Conservation (phyloP, 1,140 invertebrate species). For the Tetramorium parvispinum region DNA sequence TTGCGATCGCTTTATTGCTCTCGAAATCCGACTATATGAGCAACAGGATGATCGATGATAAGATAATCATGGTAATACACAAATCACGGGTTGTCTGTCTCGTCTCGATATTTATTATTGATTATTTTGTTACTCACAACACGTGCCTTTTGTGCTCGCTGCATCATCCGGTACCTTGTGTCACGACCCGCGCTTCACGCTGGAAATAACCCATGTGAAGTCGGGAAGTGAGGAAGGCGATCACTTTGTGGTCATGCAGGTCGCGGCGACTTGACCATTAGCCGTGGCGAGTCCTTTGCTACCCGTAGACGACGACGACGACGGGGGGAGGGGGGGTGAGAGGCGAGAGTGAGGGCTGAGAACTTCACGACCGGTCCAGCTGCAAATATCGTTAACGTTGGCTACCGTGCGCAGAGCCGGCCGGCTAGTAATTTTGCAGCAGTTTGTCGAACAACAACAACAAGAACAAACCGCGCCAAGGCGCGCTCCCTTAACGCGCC, state of each 20-base stretch:
- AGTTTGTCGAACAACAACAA: conserved; percentile 81
- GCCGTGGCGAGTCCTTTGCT: conserved; percentile 77
- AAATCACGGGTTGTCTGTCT: neutral
- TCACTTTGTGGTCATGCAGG: conserved; percentile 81
- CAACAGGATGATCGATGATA: neutral
- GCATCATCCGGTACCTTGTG: neutral
- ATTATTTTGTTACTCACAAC: conserved; percentile 20
- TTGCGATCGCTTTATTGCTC: conserved; percentile 39
- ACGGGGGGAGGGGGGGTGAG: conserved; percentile 16
- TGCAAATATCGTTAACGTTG: conserved; percentile 83
- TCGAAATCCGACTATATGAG: no score
- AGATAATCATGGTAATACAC: neutral
- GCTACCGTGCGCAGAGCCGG: conserved; percentile 64
- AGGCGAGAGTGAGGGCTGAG: conserved; percentile 68
- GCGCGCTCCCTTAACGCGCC: conserved; percentile 60
- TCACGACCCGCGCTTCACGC: neutral
- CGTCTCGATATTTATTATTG: neutral
- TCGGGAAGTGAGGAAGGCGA: conserved; percentile 77
- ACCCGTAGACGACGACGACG: conserved; percentile 43
- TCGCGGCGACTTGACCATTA: conserved; percentile 82
- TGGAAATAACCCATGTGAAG: conserved; percentile 61
- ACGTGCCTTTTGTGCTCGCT: neutral
- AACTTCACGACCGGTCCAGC: conserved; percentile 77
- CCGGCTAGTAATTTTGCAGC: conserved; percentile 79
- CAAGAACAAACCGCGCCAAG: conserved; percentile 74